Conservation (phyloP, 53 echinoderm and acorn worm genomes). For the Luidia sarsii region DNA sequence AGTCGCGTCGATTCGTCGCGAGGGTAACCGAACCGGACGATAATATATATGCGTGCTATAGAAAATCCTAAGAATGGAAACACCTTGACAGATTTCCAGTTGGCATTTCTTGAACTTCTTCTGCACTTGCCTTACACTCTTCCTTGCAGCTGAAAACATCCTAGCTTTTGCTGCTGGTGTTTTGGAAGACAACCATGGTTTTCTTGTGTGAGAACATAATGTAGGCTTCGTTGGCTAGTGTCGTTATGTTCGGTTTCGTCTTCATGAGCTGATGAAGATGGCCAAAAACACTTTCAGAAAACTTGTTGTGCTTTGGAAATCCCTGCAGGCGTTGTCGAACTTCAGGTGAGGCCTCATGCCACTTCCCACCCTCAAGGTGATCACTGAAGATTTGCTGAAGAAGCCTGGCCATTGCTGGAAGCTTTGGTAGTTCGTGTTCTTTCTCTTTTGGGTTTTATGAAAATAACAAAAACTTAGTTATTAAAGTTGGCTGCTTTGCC, state of each 20-base stretch:
- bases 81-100: too few relatives aligned
- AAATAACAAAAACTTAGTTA: too few relatives aligned
- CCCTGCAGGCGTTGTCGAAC: not conserved
- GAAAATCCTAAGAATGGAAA: too few relatives aligned
- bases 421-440: too few relatives aligned
- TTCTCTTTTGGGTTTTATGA: too few relatives aligned
- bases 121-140: conserved; percentile 2
- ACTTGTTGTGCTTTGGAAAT: conserved; percentile 37
- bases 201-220: conserved; percentile 60
- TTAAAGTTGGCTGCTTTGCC: too few relatives aligned
- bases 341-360: conserved; percentile 45
- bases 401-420: conserved; percentile 28
- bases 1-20: too few relatives aligned
- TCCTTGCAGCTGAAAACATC: conserved; percentile 26
- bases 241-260: conserved; percentile 55
- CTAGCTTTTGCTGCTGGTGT: conserved; percentile 30
- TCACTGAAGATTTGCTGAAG: conserved; percentile 32
- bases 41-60: too few relatives aligned
- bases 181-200: too few relatives aligned
- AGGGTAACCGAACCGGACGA: too few relatives aligned
- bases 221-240: conserved; percentile 50
- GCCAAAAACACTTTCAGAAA: conserved; percentile 47
- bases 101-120: conserved; percentile 48
- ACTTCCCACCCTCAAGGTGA: conserved; percentile 25
- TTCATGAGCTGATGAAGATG: conserved; percentile 48